Conservation (phyloP, 2,797 vertebrate species). For the Halcyon chelicuti region DNA sequence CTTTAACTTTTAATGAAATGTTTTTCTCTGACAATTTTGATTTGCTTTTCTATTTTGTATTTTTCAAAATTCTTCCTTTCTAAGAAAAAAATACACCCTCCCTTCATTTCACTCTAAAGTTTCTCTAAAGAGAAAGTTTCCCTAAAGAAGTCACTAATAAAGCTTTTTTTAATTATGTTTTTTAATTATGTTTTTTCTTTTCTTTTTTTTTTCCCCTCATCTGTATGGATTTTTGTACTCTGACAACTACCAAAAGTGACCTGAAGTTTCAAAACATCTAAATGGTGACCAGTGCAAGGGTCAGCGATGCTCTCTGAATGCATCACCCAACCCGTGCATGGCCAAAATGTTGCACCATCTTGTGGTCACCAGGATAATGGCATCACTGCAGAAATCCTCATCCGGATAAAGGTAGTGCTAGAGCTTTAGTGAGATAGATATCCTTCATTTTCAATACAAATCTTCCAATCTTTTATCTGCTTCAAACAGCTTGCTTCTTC, state of each 20-base stretch:
- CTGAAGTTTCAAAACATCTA: neutral
- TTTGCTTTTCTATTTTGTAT: neutral
- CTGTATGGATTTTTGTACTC: neutral
- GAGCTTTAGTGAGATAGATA: neutral
- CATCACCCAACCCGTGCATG: no score
- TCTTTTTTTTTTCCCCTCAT: no score
- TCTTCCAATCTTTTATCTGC: neutral
- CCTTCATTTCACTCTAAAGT: neutral
- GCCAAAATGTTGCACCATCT: neutral
- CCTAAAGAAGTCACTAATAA: neutral
- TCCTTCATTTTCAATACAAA: neutral
- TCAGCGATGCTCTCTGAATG: accelerated
- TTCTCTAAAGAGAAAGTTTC: neutral
- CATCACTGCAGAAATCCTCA: neutral
- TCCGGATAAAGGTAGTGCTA: neutral
- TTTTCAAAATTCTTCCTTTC: neutral
- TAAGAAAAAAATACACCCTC: neutral
- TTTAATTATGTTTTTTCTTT: no score
- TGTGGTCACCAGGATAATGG: neutral
- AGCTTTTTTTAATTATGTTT: neutral
- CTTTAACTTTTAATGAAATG: neutral
- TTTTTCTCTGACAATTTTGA: neutral
- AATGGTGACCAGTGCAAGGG: neutral
- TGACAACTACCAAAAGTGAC: neutral
- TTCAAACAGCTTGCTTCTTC: neutral